Evolutionary conservation across 2,888 invertebrate species (phyloP).

Genomic region (Zeuzera pyrina): DNA sequence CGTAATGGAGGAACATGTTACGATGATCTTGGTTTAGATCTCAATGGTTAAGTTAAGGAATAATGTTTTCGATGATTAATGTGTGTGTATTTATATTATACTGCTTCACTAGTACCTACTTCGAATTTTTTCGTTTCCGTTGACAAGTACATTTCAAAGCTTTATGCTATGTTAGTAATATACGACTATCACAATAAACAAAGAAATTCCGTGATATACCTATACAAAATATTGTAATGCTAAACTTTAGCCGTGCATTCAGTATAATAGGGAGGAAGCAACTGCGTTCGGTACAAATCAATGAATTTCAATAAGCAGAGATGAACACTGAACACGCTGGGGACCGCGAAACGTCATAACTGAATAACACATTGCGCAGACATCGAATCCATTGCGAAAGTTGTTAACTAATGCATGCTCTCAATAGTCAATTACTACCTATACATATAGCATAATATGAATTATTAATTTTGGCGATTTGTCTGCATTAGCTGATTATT

Average conservation of each 20-base stretch:
- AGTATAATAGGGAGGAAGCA: conserved; percentile 2
- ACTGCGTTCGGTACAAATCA: conserved; percentile 21
- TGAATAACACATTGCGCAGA: conserved; percentile 30
- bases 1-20: conserved; percentile 24
- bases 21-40: conserved; percentile 19
- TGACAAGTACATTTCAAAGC: too few relatives aligned
- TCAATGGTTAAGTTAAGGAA: conserved; percentile 9
- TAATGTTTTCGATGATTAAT: too few relatives aligned
- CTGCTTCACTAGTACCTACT: not conserved
- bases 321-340: conserved; percentile 23
- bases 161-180: too few relatives aligned
- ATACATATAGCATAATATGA: conserved; percentile 10
- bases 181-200: too few relatives aligned
- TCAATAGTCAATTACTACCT: conserved; percentile 13
- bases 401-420: conserved; percentile 34
- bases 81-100: too few relatives aligned
- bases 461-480: conserved; percentile 23
- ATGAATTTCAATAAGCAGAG: conserved; percentile 39
- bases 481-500: too few relatives aligned
- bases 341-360: conserved; percentile 21
- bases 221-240: too few relatives aligned
- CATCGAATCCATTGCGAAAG: conserved; percentile 26
- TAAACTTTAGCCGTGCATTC: not conserved
- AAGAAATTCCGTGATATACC: too few relatives aligned
- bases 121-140: not conserved